Evolutionary conservation across 2,113 vertebrate species (phyloP).

Genomic region (Trematomus loennbergii): DNA sequence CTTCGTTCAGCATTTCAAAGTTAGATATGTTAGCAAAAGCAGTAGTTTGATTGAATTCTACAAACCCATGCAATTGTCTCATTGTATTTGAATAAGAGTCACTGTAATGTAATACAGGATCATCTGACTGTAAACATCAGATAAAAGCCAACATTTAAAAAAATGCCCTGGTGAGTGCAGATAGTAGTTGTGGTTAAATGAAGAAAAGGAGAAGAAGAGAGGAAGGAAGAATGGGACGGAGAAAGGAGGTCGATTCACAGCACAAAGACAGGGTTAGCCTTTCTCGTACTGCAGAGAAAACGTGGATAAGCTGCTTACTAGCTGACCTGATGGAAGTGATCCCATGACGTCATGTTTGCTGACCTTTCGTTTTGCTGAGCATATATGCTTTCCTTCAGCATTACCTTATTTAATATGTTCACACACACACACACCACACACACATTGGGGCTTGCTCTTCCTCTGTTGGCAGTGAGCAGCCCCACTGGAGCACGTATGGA

Average conservation of each 20-base stretch:
- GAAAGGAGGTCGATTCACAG: not conserved
- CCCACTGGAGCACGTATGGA: not conserved
- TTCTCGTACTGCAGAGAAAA: not conserved
- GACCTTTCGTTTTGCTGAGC: slow-evolving; percentile 44
- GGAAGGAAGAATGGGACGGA: not conserved
- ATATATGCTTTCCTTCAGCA: slow-evolving; percentile 35
- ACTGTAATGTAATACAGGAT: not conserved
- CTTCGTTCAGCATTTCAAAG: no score
- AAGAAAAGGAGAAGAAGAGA: not conserved
- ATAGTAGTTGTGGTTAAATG: not conserved
- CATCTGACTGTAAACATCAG: slow-evolving; percentile 53
- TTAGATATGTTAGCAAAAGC: no score
- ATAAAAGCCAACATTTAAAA: slow-evolving; percentile 22
- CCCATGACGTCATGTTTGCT: slow-evolving; percentile 24
- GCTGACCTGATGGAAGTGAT: no score
- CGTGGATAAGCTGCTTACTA: no score
- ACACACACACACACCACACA: not conserved
- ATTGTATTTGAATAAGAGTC: not conserved
- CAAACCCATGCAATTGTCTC: not conserved
- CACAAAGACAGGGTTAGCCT: slow-evolving; percentile 25
- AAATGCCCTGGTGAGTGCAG: slow-evolving; percentile 21
- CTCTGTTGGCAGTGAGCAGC: not conserved
- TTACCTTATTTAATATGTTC: not conserved
- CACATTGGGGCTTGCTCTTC: not conserved
- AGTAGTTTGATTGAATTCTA: no score